Conservation (phyloP, 1,140 invertebrate genomes). For the Lerema accius region DNA sequence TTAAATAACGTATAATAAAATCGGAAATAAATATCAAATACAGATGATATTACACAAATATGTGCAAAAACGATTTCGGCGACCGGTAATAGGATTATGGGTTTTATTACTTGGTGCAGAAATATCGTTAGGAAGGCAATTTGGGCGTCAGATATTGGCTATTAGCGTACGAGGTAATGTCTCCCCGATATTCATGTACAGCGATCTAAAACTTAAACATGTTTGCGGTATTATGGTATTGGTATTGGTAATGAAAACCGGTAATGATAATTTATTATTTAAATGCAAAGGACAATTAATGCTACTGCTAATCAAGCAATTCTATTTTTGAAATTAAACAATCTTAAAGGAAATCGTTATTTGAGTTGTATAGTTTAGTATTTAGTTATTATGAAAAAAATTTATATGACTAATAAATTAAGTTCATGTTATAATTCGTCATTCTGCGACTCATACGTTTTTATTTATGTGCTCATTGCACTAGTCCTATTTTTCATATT, state of each 20-base stretch:
- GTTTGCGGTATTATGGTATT: constrained; percentile 56
- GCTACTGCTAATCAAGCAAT: too few species aligned
- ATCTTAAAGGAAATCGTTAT: too few species aligned
- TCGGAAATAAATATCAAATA: constrained; percentile 23
- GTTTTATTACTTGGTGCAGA: constrained; percentile 77
- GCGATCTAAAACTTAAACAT: constrained; percentile 60
- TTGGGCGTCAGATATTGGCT: constrained; percentile 78
- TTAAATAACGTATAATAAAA: constrained; percentile 1
- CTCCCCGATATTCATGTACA: constrained; percentile 70
- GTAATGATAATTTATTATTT: constrained; percentile 32
- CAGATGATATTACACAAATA: constrained; percentile 34
- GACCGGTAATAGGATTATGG: constrained; percentile 71
- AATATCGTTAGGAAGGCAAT: constrained; percentile 80
- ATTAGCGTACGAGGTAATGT: constrained; percentile 72
- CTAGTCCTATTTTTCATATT: too few species aligned
- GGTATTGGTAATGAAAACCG: constrained; percentile 35
- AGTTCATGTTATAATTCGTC: too few species aligned
- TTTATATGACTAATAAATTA: constrained; percentile 21
- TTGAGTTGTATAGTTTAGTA: too few species aligned
- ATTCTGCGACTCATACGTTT: too few species aligned
- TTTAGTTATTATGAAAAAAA: constrained; percentile 27
- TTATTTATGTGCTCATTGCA: too few species aligned
- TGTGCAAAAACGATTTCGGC: constrained; percentile 60
- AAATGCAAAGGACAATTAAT: too few species aligned
- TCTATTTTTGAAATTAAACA: too few species aligned